phyloP scores from a whole-genome alignment of 2,797 vertebrate genomes.

The Typhlichthys eigenmanni region DNA sequence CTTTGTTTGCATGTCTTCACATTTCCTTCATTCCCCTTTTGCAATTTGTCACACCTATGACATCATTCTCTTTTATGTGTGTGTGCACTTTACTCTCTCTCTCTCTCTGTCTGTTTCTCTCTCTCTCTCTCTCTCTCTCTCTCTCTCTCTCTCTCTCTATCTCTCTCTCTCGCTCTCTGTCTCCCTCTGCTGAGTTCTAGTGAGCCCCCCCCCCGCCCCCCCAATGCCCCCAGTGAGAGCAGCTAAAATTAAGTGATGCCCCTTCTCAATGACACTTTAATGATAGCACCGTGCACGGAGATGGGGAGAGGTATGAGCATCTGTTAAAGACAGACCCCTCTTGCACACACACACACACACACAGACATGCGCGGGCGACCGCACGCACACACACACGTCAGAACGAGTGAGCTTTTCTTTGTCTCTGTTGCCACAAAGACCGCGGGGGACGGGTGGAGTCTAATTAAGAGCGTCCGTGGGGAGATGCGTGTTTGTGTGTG shows the following conservation, averaged over 20 bases:
- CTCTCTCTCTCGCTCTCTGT: conserved; percentile 36
- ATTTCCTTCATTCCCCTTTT: neutral
- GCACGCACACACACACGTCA: conserved; percentile 61
- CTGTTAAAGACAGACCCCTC: conserved; percentile 89
- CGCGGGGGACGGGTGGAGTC: conserved; percentile 80
- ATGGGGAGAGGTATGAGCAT: conserved; percentile 88
- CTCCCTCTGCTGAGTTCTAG: conserved; percentile 72
- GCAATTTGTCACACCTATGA: too few species aligned
- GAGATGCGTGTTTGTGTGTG: conserved; percentile 54
- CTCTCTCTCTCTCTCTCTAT: conserved; percentile 32
- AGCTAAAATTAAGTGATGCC: conserved; percentile 98
- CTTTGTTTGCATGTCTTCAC: too few species aligned
- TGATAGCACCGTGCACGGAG: conserved; percentile 91
- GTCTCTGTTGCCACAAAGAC: conserved; percentile 84
- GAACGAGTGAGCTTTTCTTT: conserved; percentile 83
- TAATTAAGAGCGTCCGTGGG: conserved; percentile 84
- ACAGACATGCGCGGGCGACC: conserved; percentile 2
- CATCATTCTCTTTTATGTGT: conserved; percentile 27
- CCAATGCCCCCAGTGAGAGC: conserved; percentile 89
- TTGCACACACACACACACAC: conserved; percentile 55
- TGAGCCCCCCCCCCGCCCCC: conserved; percentile 45
- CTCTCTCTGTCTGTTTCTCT: conserved; percentile 46
- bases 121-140: conserved; percentile 45
- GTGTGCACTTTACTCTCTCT: conserved; percentile 8
- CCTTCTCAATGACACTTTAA: conserved; percentile 99